Evolutionary conservation across 2,797 vertebrate species (phyloP).

Genomic region (Aeoliscus strigatus): DNA sequence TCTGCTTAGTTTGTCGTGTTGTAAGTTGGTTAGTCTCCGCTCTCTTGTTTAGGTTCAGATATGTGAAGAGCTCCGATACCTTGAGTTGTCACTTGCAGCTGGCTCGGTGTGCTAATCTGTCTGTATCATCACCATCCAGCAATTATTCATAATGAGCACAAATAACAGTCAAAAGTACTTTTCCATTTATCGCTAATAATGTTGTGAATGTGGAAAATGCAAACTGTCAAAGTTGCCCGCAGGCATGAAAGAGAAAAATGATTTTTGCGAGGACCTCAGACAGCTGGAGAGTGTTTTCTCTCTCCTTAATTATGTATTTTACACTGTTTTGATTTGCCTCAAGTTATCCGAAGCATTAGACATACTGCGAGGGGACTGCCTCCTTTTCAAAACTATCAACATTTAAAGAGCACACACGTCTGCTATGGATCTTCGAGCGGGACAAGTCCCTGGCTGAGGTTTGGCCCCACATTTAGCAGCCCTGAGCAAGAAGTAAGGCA

Average conservation of each 20-base stretch:
- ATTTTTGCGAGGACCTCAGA: conserved; percentile 53
- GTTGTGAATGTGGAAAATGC: conserved; percentile 24
- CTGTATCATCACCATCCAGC: not conserved
- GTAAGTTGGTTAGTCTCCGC: too few relatives aligned
- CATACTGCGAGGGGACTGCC: conserved; percentile 1
- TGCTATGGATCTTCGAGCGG: conserved; percentile 3
- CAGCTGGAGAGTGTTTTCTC: conserved; percentile 16
- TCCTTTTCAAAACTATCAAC: conserved; percentile 11
- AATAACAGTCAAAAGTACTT: conserved; percentile 14
- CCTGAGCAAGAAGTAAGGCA: conserved; percentile 17
- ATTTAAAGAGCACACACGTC: conserved; percentile 13
- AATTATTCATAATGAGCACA: conserved; percentile 2
- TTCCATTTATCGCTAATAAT: conserved; percentile 37
- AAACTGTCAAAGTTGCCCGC: conserved; percentile 37
- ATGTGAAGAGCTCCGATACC: not conserved
- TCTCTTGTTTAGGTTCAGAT: not conserved
- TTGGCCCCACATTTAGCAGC: conserved; percentile 12
- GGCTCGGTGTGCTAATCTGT: not conserved
- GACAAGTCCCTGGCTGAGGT: too few relatives aligned
- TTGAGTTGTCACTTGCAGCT: not conserved
- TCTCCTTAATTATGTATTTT: conserved; percentile 35
- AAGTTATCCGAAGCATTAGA: conserved; percentile 33
- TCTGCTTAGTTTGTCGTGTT: too few relatives aligned
- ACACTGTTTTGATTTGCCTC: conserved; percentile 33
- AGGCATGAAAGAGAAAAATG: conserved; percentile 26